Percentiles rank a stretch among this genome's conserved stretches.
phyloP scores from a whole-genome alignment of 2,797 vertebrate genomes.

The Linurgus olivaceus region DNA sequence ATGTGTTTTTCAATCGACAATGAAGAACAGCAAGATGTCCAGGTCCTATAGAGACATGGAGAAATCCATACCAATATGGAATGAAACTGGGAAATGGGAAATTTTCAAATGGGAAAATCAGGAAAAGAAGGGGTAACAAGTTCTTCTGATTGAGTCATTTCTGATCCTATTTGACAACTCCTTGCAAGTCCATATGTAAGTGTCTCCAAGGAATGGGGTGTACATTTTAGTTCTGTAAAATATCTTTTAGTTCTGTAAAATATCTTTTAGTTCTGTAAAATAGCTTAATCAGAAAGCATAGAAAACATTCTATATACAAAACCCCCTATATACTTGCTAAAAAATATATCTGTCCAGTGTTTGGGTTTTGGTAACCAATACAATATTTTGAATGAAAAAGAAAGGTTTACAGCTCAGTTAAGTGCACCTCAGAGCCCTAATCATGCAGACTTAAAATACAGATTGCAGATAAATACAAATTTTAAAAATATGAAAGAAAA shows the following conservation, averaged over 20 bases:
- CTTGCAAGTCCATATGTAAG: neutral
- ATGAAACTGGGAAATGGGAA: neutral
- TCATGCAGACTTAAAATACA: neutral
- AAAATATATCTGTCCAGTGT: neutral
- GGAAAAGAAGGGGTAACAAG: neutral
- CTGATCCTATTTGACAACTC: neutral
- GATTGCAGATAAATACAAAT: neutral
- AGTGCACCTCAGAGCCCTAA: neutral
- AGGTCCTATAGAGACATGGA: neutral
- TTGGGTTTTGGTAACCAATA: neutral
- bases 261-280: neutral
- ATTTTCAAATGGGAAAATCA: neutral
- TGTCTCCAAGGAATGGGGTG: neutral
- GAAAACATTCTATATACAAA: neutral
- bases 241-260: neutral
- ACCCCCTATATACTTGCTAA: neutral
- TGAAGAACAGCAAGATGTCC: neutral
- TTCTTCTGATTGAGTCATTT: neutral
- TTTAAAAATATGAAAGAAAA: neutral
- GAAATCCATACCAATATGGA: neutral
- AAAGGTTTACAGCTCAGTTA: neutral
- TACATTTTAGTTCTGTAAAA: neutral
- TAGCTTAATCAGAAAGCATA: neutral
- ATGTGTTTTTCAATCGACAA: neutral
- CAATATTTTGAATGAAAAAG: neutral